Percentiles rank a stretch among this genome's conserved stretches.
Conservation (phyloP, 2,113 vertebrate genomes). For the Oreochromis spilurus region DNA sequence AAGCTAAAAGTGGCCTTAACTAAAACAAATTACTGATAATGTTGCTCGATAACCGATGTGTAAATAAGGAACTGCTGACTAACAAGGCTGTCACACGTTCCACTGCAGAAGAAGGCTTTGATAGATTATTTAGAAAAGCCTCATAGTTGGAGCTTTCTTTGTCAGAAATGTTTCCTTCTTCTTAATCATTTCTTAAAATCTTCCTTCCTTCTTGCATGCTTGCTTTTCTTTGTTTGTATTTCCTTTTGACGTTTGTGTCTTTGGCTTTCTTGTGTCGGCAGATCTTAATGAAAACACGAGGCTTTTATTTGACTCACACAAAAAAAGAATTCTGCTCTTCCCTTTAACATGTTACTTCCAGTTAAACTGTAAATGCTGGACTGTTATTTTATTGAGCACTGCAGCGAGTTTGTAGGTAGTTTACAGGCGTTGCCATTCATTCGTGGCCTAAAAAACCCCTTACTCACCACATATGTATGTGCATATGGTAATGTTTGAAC, state of each 20-base stretch:
- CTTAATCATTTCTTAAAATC: not conserved
- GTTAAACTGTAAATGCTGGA: not conserved
- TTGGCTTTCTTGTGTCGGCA: not conserved
- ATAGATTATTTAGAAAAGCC: accelerated
- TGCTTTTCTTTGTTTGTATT: not conserved
- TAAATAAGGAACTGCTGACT: not conserved
- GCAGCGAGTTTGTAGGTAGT: not conserved
- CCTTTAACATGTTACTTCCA: not conserved
- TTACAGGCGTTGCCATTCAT: not conserved
- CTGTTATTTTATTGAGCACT: not conserved
- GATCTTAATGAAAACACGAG: not conserved
- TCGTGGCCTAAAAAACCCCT: not conserved
- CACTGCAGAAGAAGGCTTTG: not conserved
- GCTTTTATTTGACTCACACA: not conserved
- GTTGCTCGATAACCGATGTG: not conserved
- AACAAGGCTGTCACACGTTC: not conserved
- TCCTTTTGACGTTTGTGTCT: not conserved
- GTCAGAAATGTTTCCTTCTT: not conserved
- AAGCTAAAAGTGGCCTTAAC: not conserved
- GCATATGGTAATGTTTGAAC: not conserved
- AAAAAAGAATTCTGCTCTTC: not conserved
- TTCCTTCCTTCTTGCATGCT: not conserved
- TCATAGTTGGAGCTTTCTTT: not conserved
- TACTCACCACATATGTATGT: conserved; percentile 38
- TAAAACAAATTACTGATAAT: not conserved